Conservation (phyloP, 2,797 vertebrate genomes). For the Helicolenus hilgendorfi region DNA sequence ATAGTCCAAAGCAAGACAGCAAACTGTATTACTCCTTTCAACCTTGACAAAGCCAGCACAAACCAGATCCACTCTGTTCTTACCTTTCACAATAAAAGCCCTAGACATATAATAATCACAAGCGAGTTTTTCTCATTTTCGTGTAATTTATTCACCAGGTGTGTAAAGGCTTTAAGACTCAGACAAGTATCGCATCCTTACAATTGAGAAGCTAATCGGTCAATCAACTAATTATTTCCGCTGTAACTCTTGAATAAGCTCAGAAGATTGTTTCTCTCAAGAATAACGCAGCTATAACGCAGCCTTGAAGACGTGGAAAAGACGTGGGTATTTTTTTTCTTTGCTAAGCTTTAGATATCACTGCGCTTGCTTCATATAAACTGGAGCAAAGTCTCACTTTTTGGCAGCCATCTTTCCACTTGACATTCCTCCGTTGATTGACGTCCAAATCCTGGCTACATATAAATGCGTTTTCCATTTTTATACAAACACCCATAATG, state of each 20-base stretch:
- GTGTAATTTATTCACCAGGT: accelerated
- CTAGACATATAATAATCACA: no score
- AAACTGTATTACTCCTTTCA: no score
- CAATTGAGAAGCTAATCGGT: not conserved
- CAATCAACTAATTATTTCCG: no score
- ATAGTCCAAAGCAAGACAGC: no score
- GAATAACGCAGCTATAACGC: not conserved
- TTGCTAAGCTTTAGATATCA: not conserved
- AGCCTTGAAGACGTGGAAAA: not conserved
- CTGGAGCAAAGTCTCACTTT: not conserved
- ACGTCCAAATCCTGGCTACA: not conserved
- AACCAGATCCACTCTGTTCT: no score
- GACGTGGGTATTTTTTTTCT: accelerated
- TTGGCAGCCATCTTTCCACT: not conserved
- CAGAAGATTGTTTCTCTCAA: not conserved
- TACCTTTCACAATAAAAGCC: no score
- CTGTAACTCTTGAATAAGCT: not conserved
- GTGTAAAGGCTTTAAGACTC: no score
- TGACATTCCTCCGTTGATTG: not conserved
- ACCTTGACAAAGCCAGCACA: no score
- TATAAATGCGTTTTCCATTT: not conserved
- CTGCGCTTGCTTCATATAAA: not conserved
- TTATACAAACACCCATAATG: not conserved
- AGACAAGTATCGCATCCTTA: not conserved
- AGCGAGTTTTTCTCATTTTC: no score